Percentiles rank a stretch among this genome's conserved stretches.
Evolutionary conservation across 92 coral and sea anemone genomes (phyloP).

Genomic region (Heteractis magnifica): DNA sequence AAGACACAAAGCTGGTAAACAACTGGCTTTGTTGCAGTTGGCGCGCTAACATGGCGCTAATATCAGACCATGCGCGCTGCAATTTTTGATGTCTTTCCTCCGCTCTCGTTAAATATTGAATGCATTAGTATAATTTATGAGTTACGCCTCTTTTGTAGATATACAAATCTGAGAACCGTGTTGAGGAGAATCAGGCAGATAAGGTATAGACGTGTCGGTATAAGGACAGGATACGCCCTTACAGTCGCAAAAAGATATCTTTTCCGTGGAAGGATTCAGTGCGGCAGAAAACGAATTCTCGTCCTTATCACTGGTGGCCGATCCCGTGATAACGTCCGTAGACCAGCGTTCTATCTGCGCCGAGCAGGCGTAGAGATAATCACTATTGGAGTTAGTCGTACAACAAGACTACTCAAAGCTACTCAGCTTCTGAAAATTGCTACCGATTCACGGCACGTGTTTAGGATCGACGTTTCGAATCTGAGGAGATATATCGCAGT

Average conservation of each 20-base stretch:
- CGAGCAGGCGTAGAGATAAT: constrained; percentile 66
- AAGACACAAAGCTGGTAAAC: too few relatives aligned
- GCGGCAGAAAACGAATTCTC: constrained; percentile 66
- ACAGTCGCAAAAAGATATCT: constrained; percentile 29
- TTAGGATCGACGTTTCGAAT: constrained; percentile 28
- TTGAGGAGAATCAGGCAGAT: constrained; percentile 32
- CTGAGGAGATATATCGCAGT: constrained; percentile 40
- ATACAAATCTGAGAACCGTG: constrained; percentile 20
- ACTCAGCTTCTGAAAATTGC: constrained; percentile 56
- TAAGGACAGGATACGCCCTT: constrained; percentile 52
- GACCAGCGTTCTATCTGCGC: constrained; percentile 57
- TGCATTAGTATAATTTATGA: not conserved
- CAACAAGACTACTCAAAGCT: constrained; percentile 16
- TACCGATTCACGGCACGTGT: constrained; percentile 56
- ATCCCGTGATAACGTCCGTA: constrained; percentile 59
- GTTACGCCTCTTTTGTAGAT: constrained; percentile 14
- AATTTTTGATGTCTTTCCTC: too few relatives aligned
- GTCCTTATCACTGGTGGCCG: constrained; percentile 66
- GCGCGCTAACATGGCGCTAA: too few relatives aligned
- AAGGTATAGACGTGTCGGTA: constrained; percentile 37
- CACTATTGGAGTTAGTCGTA: constrained; percentile 53
- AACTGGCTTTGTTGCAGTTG: too few relatives aligned
- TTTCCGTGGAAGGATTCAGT: constrained; percentile 43
- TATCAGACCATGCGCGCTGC: too few relatives aligned
- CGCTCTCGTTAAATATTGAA: not conserved